A percentile compares a stretch with the other conserved stretches of the same genome.
Evolutionary conservation across 2,888 invertebrate species (phyloP).

Genomic region (Scaeva pyrastri): DNA sequence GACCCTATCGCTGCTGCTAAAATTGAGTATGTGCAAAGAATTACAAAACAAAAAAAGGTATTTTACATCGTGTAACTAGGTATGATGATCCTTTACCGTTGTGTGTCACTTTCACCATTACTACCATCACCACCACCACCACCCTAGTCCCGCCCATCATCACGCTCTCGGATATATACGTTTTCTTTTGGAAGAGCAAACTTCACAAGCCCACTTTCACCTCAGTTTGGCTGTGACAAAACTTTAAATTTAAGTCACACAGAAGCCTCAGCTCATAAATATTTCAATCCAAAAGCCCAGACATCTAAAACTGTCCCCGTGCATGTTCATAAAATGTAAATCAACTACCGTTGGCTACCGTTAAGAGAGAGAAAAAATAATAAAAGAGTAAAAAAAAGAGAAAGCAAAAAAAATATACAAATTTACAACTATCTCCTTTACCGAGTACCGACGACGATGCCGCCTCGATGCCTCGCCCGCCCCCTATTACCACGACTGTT

Average conservation of each 20-base stretch:
- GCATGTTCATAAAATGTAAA: constrained; percentile 72
- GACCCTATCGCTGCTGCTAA: neutral
- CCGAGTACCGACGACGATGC: too few species aligned
- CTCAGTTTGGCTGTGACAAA: constrained; percentile 54
- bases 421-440: constrained; percentile 69
- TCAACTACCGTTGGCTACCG: constrained; percentile 58
- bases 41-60: constrained; percentile 34
- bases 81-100: neutral
- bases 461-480: constrained; percentile 29
- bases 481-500: constrained; percentile 12
- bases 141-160: neutral
- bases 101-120: constrained; percentile 27
- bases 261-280: constrained; percentile 71
- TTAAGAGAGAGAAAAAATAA: neutral
- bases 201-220: constrained; percentile 25
- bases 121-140: neutral
- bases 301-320: constrained; percentile 72
- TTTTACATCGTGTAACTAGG: constrained; percentile 4
- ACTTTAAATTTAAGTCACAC: constrained; percentile 64
- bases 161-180: too few species aligned
- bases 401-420: constrained; percentile 15
- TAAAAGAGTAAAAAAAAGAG: neutral
- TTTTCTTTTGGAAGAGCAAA: neutral
- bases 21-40: constrained; percentile 51
- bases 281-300: constrained; percentile 74